Evolutionary conservation across 2,113 vertebrate species (phyloP), one percentile per base, ranked within the genome.

Genomic region (Lepus americanus): DNA sequence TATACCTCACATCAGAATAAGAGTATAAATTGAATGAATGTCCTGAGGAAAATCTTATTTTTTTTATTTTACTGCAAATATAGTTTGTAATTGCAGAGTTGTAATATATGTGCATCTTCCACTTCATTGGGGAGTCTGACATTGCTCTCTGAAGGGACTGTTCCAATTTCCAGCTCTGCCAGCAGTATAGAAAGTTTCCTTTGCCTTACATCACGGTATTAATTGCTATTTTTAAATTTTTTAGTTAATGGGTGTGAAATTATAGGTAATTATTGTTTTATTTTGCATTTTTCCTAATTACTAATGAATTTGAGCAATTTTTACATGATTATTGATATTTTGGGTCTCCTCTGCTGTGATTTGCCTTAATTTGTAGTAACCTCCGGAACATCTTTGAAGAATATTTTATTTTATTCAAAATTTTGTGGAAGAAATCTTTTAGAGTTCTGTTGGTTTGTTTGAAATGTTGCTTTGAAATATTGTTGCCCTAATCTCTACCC

Each of bases 221-320:
- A 84, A 25, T 36, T 74, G 27, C 6, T 76, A 86, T 66, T 80
- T 82, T 84, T 39, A 31, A 44, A 66, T 76, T 17, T 39, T 11
- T 69, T 87, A 85, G 90, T 84, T 72, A 79, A 89, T 51, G 27
- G 27, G 39, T 92, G 16, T 94, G 70, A 96, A 94, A 89, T 78
- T 92, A 2, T 59, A 79, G 29, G 13, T 78, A 81, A 93, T 94
- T 94, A 78, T 96, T 94, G 49, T 66, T 94, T 91, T 80, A 95
- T 94, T 92, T 92, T 95, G 27, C 20, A 79, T 88, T 83, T 44
- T 94, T 77, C 16, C 29, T 84, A 78, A 93, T 93, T 77, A 69
- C 23, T 92, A 92, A 92, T 87, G 67, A 69, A 25, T 77, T 72
- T 33, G 39, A 92, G 17, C 12, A 70, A 78, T 76, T 49, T 79